These are phyloP conservation scores for Drosophila flavopinicola DNA, from an alignment of 2,888 invertebrate species.

Conservation along the genomic window DNA sequence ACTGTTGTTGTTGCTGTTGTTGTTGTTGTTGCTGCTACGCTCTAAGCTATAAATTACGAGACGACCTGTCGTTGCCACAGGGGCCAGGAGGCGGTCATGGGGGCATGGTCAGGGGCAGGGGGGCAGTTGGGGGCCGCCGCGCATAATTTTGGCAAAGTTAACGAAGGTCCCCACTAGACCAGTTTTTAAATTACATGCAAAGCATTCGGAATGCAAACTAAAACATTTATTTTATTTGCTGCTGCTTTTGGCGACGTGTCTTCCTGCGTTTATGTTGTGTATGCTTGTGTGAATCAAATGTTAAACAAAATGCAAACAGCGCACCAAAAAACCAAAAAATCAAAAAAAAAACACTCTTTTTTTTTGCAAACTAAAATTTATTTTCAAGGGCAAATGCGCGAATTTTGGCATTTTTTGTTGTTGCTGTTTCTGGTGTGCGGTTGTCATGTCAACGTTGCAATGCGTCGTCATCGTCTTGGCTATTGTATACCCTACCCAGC, in stretches of 20 bases:
- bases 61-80: conserved; percentile 54
- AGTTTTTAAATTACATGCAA: conserved; percentile 82
- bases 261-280: conserved; percentile 71
- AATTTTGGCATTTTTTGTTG: conserved; percentile 29
- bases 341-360: conserved; percentile 28
- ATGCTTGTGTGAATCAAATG: conserved; percentile 68
- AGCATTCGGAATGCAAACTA: conserved; percentile 79
- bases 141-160: conserved; percentile 82
- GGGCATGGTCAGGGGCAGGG: background rate
- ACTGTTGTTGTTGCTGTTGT: conserved; percentile 19
- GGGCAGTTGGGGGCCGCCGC: conserved; percentile 59
- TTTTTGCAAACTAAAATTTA: conserved; percentile 72
- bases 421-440: conserved; percentile 20
- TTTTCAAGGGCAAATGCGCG: conserved; percentile 75
- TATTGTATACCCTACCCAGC: conserved; percentile 50
- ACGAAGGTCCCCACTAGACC: conserved; percentile 80
- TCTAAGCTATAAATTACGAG: conserved; percentile 71
- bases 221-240: conserved; percentile 74
- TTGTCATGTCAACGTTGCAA: conserved; percentile 51
- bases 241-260: conserved; percentile 59
- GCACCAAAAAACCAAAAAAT: conserved; percentile 39
- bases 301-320: conserved; percentile 76
- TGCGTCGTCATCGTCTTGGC: conserved; percentile 51
- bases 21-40: conserved; percentile 20
- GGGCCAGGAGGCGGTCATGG: conserved; percentile 17